Conservation (phyloP, 2,888 invertebrate genomes). For the Agrochola macilenta region DNA sequence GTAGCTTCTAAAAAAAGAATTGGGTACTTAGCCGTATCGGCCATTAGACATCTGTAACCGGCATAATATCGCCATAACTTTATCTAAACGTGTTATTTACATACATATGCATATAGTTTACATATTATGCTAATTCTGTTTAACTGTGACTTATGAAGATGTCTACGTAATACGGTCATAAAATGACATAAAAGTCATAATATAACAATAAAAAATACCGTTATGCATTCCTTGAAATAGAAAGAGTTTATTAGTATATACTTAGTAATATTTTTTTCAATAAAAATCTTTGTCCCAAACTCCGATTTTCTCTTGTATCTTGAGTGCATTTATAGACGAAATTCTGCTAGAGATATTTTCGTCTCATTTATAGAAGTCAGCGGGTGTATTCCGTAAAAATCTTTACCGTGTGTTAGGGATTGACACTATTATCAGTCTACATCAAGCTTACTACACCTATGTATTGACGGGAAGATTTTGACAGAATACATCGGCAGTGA, state of each 20-base stretch:
- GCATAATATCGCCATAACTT: constrained; percentile 31
- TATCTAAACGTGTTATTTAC: constrained; percentile 40
- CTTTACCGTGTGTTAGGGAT: too few relatives aligned
- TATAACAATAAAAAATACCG: constrained; percentile 1
- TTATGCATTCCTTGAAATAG: background rate
- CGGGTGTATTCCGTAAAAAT: too few relatives aligned
- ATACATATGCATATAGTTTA: constrained; percentile 38
- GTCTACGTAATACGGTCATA: constrained; percentile 21
- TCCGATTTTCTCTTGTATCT: background rate
- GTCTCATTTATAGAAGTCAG: too few relatives aligned
- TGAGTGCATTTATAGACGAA: background rate
- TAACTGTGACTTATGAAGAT: constrained; percentile 17
- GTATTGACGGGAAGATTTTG: too few relatives aligned
- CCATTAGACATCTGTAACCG: constrained; percentile 21
- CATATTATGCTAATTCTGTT: constrained; percentile 24
- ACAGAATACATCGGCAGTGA: too few relatives aligned
- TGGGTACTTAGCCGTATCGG: constrained; percentile 1
- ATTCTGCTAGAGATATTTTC: too few relatives aligned
- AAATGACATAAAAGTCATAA: constrained; percentile 36
- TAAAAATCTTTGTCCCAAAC: background rate
- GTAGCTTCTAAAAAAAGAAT: background rate
- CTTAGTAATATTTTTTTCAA: background rate
- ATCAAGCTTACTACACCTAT: too few relatives aligned
- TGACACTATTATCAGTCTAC: too few relatives aligned
- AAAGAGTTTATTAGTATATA: background rate